Conservation (phyloP, 1,140 invertebrate species). For the Drosophila guanche region DNA sequence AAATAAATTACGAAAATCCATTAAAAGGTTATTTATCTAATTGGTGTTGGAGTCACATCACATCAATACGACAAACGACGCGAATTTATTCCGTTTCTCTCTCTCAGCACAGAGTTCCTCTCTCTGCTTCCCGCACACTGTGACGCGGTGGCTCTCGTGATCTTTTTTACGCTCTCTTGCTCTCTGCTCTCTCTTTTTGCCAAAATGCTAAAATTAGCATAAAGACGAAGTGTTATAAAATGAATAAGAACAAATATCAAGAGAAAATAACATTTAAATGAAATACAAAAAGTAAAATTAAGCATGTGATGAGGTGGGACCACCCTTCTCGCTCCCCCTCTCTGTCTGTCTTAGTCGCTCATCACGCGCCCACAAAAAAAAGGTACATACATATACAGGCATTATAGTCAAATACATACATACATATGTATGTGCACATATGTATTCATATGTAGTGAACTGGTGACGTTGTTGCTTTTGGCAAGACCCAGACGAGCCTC, state of each 20-base stretch:
- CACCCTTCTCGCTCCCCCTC: conserved; percentile 21
- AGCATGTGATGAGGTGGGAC: conserved; percentile 78
- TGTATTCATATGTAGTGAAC: conserved; percentile 4
- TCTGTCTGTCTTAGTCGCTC: background rate
- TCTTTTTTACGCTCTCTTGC: conserved; percentile 15
- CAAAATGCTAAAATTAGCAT: conserved; percentile 71
- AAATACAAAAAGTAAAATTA: conserved; percentile 51
- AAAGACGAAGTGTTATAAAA: conserved; percentile 45
- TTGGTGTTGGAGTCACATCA: conserved; percentile 52
- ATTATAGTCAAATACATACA: background rate
- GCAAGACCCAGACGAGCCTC: conserved; percentile 71
- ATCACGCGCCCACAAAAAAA: conserved; percentile 34
- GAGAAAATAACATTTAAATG: conserved; percentile 17
- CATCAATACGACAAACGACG: conserved; percentile 24
- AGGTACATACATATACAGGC: conserved; percentile 17
- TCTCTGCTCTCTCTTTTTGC: conserved; percentile 20
- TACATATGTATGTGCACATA: conserved; percentile 14
- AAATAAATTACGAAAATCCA: conserved; percentile 59
- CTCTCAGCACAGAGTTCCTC: background rate
- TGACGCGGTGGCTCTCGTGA: conserved; percentile 11
- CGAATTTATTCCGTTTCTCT: background rate
- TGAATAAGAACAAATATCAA: conserved; percentile 39
- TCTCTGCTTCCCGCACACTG: background rate
- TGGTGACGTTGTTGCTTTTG: conserved; percentile 62
- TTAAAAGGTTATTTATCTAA: conserved; percentile 79